A percentile compares a stretch with the other conserved stretches of the same genome.
Conservation (phyloP, 1,140 invertebrate species). For the Sycophaga agraensis region DNA sequence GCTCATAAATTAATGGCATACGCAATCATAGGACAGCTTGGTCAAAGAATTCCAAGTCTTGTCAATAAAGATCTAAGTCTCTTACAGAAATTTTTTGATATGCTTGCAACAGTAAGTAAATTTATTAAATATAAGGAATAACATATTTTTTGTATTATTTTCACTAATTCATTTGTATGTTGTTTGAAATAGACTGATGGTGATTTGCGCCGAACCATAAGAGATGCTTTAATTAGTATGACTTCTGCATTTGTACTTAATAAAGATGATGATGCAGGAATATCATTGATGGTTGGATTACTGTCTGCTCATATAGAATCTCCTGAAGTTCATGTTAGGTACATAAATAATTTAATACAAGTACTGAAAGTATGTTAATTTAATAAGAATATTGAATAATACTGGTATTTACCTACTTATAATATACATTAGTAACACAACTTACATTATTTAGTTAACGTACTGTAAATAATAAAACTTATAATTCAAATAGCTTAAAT, state of each 20-base stretch:
- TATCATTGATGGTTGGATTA: conserved; percentile 60
- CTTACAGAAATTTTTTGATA: conserved; percentile 68
- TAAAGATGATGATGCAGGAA: conserved; percentile 44
- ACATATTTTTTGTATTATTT: neutral
- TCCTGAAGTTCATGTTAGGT: conserved; percentile 46
- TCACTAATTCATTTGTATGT: neutral
- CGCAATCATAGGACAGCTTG: conserved; percentile 73
- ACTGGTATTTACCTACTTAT: too few relatives aligned
- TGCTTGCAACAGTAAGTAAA: conserved; percentile 61
- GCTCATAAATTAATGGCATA: conserved; percentile 72
- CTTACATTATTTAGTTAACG: too few relatives aligned
- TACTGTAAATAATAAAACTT: too few relatives aligned
- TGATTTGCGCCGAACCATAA: conserved; percentile 59
- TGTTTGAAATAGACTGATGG: conserved; percentile 53
- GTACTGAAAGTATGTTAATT: too few relatives aligned
- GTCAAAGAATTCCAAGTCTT: conserved; percentile 67
- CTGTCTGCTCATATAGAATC: conserved; percentile 52
- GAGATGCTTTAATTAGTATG: conserved; percentile 64
- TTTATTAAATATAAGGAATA: neutral
- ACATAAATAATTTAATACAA: too few relatives aligned
- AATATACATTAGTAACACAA: too few relatives aligned
- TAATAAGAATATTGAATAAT: too few relatives aligned
- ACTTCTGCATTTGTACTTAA: conserved; percentile 57
- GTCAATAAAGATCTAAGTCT: conserved; percentile 70
- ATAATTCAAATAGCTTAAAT: too few relatives aligned